Conservation (phyloP, 2,888 invertebrate genomes). For the Bellardia pandia region DNA sequence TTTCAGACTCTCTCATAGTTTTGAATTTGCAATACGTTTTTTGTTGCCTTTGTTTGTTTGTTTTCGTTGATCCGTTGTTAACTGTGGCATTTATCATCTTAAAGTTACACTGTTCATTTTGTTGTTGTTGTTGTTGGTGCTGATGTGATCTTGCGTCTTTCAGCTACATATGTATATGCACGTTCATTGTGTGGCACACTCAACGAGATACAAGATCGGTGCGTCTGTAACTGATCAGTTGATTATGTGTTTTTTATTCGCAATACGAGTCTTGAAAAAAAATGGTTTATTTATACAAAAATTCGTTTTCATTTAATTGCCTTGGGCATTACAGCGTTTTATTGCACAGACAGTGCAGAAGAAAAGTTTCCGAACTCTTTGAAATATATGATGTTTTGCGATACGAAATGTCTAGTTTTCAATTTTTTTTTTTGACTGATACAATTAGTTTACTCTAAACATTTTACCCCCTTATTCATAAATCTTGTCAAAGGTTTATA, state of each 20-base stretch:
- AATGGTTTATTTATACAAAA: slow-evolving; percentile 70
- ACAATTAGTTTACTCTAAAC: no score
- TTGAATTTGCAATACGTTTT: background rate
- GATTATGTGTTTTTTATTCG: slow-evolving; percentile 40
- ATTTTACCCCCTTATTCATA: no score
- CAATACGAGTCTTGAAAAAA: slow-evolving; percentile 36
- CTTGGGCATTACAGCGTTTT: slow-evolving; percentile 65
- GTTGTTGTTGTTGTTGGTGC: background rate
- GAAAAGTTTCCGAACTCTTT: slow-evolving; percentile 7
- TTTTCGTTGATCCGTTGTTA: slow-evolving; percentile 57
- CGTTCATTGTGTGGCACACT: slow-evolving; percentile 26
- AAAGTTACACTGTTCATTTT: slow-evolving; percentile 76
- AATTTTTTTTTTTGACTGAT: no score
- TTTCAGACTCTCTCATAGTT: slow-evolving; percentile 4
- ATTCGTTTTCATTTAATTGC: slow-evolving; percentile 80
- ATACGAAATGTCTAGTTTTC: background rate
- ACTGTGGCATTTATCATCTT: slow-evolving; percentile 77
- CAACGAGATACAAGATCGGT: slow-evolving; percentile 41
- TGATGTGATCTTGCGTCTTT: slow-evolving; percentile 1
- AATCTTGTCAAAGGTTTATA: no score
- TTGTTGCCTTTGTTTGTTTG: slow-evolving; percentile 30
- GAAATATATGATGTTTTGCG: background rate
- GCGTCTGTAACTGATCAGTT: slow-evolving; percentile 58
- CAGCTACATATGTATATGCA: background rate
- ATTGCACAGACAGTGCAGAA: slow-evolving; percentile 29